Evolutionary conservation across 2,888 invertebrate species (phyloP), one percentile per base, ranked within the genome.

Genomic region (Drosophila histrio): DNA sequence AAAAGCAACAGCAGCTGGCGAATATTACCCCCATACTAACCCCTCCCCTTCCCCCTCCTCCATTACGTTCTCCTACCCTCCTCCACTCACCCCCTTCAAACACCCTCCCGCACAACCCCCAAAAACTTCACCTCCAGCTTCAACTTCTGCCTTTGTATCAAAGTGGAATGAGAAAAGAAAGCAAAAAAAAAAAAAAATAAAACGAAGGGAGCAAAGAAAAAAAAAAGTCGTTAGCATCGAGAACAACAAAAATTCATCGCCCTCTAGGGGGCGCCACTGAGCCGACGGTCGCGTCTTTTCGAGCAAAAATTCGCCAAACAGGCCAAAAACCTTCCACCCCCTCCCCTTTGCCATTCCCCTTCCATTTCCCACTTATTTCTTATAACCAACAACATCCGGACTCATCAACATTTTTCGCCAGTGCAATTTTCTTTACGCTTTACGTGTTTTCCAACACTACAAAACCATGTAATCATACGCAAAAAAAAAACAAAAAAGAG

Each of bases 241-340:
- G 41, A 63, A 26, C 36, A 62, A 36, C 44, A 56, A 58, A 58
- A 60, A 30, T 22, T 36, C 41, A 61, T 72, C 63, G 61, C 32
- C 19, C 77, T 36, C 53, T 50, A 47, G 72, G 44, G 77, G 62
- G 58, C 68, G 61, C 61, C 68, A 72, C 53, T 54, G 67, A 53
- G 72, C 69, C 63, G 41, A 43, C 30, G 54, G 58, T 68, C 49
- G 68, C 59, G 56, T 15, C 49, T 19, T 44, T 57, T 41, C n/a
- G 26, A 21, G 28, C 30, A 46, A 44, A 36, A 60, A 52, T 43
- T 9, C 38, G 11, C 41, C 19, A 58, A 52, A 21, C 17, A 30
- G 15, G n/a, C 17, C 30, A n/a, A 21, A 30, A 21, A 1, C 22
- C 19, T 5, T 15, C 4, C 3, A 11, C 9, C 4, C 21, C 13